A percentile compares a stretch with the other conserved stretches of the same genome.
These are phyloP conservation scores for Phengaris arion DNA, from an alignment of 2,888 invertebrate species.

Conservation along the genomic window DNA sequence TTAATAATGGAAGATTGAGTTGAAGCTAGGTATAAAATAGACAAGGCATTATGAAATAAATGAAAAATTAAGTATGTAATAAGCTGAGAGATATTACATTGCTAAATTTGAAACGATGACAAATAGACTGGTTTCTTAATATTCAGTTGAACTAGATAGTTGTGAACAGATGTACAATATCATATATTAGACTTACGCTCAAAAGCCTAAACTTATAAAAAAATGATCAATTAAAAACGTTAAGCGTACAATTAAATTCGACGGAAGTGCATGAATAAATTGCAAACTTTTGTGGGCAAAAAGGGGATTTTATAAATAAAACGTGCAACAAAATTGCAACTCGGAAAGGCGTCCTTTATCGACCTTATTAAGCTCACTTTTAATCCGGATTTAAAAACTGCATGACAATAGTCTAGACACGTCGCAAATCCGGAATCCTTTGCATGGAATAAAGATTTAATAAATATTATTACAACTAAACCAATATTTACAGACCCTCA, in stretches of 20 bases:
- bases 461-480: slow-evolving; percentile 78
- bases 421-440: slow-evolving; percentile 58
- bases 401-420: slow-evolving; percentile 64
- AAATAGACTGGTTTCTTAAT: not conserved
- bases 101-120: not conserved
- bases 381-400: slow-evolving; percentile 73
- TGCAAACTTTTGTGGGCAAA: slow-evolving; percentile 20
- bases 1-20: not conserved
- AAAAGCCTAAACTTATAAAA: not conserved
- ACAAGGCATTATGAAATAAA: not conserved
- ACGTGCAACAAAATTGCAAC: slow-evolving; percentile 35
- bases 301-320: slow-evolving; percentile 28
- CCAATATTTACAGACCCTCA: slow-evolving; percentile 74
- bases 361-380: slow-evolving; percentile 62
- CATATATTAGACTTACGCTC: not conserved
- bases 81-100: too few species aligned
- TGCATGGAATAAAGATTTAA: slow-evolving; percentile 56
- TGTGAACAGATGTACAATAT: too few species aligned
- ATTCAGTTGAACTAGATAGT: too few species aligned
- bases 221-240: not conserved
- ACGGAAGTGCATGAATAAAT: not conserved
- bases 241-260: not conserved
- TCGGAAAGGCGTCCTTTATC: slow-evolving; percentile 47
- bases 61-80: too few species aligned
- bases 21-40: not conserved